Evolutionary conservation across 2,797 vertebrate genomes (phyloP).

Genomic region (Notamacropus eugenii): DNA sequence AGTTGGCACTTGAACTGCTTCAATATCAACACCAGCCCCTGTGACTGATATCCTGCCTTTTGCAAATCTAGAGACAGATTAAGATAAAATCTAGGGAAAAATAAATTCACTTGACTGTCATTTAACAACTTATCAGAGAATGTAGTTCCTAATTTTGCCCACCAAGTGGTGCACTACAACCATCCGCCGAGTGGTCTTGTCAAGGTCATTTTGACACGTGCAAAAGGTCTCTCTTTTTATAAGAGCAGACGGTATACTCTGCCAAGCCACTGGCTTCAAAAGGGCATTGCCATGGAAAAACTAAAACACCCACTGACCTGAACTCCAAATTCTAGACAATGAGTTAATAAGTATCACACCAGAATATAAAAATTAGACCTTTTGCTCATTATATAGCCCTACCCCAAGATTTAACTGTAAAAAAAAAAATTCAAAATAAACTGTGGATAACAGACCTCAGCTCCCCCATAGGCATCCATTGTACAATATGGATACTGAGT

Average conservation of each 20-base stretch:
- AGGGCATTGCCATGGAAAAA: not conserved
- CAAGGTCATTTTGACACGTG: not conserved
- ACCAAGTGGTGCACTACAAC: not conserved
- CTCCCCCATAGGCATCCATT: not conserved
- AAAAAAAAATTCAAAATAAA: not conserved
- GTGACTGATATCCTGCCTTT: not conserved
- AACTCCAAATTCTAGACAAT: not conserved
- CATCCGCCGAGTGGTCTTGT: not conserved
- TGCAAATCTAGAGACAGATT: not conserved
- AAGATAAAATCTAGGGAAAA: not conserved
- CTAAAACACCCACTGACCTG: not conserved
- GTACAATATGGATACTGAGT: not conserved
- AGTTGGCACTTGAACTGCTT: not conserved
- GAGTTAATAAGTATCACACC: not conserved
- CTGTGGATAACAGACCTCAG: not conserved
- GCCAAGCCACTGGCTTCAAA: not conserved
- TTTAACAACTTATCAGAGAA: not conserved
- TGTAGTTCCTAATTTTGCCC: not conserved
- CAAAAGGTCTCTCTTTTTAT: not conserved
- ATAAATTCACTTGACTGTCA: not conserved
- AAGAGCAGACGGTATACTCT: not conserved
- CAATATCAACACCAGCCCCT: not conserved
- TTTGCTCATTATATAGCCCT: not conserved
- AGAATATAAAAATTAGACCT: not conserved
- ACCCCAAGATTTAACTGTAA: not conserved